Evolutionary conservation across 2,888 invertebrate species (phyloP).

Genomic region (Mesorhabditis belari): DNA sequence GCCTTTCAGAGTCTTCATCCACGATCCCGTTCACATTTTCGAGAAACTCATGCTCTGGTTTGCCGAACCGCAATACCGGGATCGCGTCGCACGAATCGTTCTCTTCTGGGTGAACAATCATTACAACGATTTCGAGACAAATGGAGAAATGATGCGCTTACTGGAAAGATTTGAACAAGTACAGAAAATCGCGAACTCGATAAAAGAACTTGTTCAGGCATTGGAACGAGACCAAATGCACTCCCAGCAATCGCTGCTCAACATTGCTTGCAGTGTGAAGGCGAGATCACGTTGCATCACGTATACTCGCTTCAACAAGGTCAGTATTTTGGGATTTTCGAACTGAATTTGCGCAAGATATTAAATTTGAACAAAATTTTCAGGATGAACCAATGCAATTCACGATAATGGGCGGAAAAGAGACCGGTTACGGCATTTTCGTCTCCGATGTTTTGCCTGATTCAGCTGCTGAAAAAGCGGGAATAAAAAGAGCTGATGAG

Average conservation of each 20-base stretch:
- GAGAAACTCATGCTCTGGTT: constrained; percentile 83
- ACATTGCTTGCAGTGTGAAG: constrained; percentile 94
- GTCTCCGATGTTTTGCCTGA: constrained; percentile 85
- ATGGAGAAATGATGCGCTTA: constrained; percentile 83
- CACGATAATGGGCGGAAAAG: constrained; percentile 84
- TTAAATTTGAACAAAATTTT: constrained; percentile 8
- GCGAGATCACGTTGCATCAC: constrained; percentile 85
- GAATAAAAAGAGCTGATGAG: constrained; percentile 91
- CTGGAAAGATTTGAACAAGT: constrained; percentile 39
- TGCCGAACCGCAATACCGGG: constrained; percentile 64
- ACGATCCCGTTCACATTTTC: constrained; percentile 76
- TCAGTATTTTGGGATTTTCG: background rate
- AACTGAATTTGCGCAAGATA: constrained; percentile 5
- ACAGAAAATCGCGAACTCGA: background rate
- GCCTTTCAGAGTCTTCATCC: constrained; percentile 69
- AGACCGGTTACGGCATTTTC: constrained; percentile 80
- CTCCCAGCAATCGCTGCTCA: constrained; percentile 69
- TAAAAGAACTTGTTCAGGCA: constrained; percentile 1
- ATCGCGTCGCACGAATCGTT: constrained; percentile 83
- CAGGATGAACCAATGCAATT: constrained; percentile 86
- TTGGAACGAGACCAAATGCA: constrained; percentile 66
- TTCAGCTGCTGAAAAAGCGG: constrained; percentile 89
- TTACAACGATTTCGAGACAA: constrained; percentile 93
- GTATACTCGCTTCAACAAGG: constrained; percentile 72
- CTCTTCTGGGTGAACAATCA: constrained; percentile 97